A percentile compares a stretch with the other conserved stretches of the same genome.
Evolutionary conservation across 2,888 invertebrate species (phyloP).

Genomic region (Phytoseiulus persimilis): DNA sequence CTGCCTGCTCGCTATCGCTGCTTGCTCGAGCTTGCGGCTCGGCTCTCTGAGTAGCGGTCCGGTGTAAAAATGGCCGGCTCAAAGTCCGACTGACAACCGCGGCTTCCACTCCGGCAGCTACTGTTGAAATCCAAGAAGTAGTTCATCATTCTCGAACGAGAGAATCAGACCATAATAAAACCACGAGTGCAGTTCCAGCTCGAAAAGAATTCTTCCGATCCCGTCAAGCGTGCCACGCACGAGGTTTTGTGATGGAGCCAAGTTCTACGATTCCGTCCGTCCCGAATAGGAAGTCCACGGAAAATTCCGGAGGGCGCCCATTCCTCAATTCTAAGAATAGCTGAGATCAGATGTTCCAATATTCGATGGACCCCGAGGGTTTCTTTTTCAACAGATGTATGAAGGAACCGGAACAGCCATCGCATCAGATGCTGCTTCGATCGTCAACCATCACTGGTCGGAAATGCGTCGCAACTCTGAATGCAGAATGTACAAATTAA

Average conservation of each 20-base stretch:
- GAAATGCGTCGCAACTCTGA: too few relatives aligned
- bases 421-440: too few relatives aligned
- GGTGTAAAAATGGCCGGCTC: background rate
- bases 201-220: background rate
- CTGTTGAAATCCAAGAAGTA: background rate
- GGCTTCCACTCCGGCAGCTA: background rate
- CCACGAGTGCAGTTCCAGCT: background rate
- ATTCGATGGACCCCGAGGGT: too few relatives aligned
- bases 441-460: too few relatives aligned
- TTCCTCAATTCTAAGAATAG: too few relatives aligned
- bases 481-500: too few relatives aligned
- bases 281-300: background rate
- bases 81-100: background rate
- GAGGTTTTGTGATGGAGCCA: background rate
- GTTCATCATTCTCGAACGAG: background rate
- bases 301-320: too few relatives aligned
- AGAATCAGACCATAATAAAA: background rate
- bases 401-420: too few relatives aligned
- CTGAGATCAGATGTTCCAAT: too few relatives aligned
- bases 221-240: background rate
- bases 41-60: background rate
- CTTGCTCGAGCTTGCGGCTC: background rate
- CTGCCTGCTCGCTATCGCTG: background rate
- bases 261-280: background rate
- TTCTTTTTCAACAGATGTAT: too few relatives aligned